Evolutionary conservation across 2,113 vertebrate species (phyloP), one percentile per base, ranked within the genome.

Genomic region (Phalacrocorax pelagicus): DNA sequence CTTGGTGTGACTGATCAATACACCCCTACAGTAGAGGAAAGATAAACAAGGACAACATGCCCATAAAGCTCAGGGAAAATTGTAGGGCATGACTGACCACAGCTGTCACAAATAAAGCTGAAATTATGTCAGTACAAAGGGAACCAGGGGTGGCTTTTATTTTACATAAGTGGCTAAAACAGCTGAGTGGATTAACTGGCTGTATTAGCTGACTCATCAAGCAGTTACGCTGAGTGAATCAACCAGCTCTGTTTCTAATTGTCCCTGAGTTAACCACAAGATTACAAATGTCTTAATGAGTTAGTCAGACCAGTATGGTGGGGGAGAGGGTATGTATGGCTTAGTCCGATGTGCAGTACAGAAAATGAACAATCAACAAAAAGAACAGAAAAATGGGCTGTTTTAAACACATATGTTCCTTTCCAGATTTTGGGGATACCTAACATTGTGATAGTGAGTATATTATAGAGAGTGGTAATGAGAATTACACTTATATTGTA

Each of bases 121-220:
- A 77, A 90, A 55, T 52, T 73, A 55, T 57, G 6, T 66, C n/a
- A 75, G 6, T 24, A 79, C 15, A 85, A 79, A 71, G 4, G 7
- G 20, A 66, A 84, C 0, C 3, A 6, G 5, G 0, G 4, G 1
- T 54, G 8, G 6, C 4, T 84, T 86, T 94, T 61, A n/a, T 61
- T 85, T 94, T 62, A 65, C 16, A 9, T 20, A 34, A 80, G 38
- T 65, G 19, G 4, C 11, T 66, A 18, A 36, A 65, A 9, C 4
- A 32, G 19, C 17, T 77, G 11, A 44, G 20, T 52, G 36, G 20
- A 82, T 69, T 32, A 88, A 46, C 27, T 2, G 1, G 10, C 30
- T 71, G 3, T 49, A 46, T 70, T 69, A 79, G 7, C 19, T 65
- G 57, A 63, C 11, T 62, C 42, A 91, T 66, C 17, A 73, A 75